phyloP scores from a whole-genome alignment of 2,888 invertebrate species.

The Halictus quadricinctus region DNA sequence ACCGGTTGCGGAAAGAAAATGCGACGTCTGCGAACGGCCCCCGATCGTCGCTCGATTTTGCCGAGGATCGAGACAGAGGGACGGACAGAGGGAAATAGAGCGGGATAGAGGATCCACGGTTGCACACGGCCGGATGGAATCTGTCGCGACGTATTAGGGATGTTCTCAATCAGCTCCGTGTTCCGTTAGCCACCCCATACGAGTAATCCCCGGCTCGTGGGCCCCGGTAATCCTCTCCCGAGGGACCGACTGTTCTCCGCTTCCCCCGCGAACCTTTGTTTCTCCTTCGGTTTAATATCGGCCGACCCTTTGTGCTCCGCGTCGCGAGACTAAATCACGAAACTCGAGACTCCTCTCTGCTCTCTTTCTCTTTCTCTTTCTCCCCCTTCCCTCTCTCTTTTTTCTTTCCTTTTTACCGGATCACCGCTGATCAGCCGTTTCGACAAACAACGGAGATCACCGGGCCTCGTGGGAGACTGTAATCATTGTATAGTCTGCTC shows the following conservation, averaged over 20 bases:
- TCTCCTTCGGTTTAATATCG: slow-evolving; percentile 76
- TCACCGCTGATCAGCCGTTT: slow-evolving; percentile 43
- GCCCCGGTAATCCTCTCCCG: slow-evolving; percentile 80
- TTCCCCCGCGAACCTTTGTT: slow-evolving; percentile 72
- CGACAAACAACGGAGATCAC: slow-evolving; percentile 20
- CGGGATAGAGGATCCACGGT: slow-evolving; percentile 74
- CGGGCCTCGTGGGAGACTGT: background rate
- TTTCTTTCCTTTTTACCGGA: slow-evolving; percentile 37
- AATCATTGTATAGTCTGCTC: background rate
- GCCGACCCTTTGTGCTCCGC: slow-evolving; percentile 68
- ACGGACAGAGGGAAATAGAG: slow-evolving; percentile 59
- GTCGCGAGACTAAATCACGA: slow-evolving; percentile 67
- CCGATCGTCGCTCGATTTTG: slow-evolving; percentile 45
- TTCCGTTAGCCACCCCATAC: slow-evolving; percentile 78
- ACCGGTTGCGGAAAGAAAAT: slow-evolving; percentile 50
- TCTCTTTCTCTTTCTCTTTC: background rate
- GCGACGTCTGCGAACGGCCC: slow-evolving; percentile 36
- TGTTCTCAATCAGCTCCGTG: slow-evolving; percentile 83
- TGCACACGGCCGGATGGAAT: slow-evolving; percentile 82
- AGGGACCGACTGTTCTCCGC: slow-evolving; percentile 68
- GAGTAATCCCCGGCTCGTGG: slow-evolving; percentile 78
- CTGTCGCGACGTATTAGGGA: slow-evolving; percentile 84
- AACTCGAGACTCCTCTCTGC: slow-evolving; percentile 58
- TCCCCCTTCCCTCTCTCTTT: background rate
- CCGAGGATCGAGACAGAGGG: slow-evolving; percentile 46